Evolutionary conservation across 2,113 vertebrate species (phyloP).

Genomic region (Glareola pratincola): DNA sequence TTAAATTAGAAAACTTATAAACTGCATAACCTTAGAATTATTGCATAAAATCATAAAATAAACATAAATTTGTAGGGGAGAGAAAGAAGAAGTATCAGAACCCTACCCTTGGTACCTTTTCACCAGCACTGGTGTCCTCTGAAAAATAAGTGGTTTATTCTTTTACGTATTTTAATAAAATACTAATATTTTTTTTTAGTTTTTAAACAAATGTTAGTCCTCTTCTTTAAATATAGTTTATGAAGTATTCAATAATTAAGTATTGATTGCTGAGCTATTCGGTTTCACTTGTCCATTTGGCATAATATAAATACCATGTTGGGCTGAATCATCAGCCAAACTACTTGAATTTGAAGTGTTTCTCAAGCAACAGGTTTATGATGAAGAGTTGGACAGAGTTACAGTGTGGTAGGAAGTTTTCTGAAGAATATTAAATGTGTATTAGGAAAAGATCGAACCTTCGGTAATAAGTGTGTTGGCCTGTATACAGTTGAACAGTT

Average conservation of each 20-base stretch:
- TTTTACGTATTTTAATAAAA: background rate
- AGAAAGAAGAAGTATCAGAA: background rate
- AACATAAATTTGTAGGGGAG: background rate
- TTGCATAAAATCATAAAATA: background rate
- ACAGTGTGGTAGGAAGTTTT: background rate
- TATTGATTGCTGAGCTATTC: background rate
- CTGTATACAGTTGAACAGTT: background rate
- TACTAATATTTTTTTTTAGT: background rate
- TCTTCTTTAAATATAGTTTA: background rate
- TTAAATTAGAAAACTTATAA: background rate
- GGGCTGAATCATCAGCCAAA: background rate
- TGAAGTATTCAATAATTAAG: background rate
- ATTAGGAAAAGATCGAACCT: background rate
- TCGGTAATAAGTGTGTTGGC: background rate
- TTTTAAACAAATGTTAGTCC: background rate
- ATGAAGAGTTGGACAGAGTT: background rate
- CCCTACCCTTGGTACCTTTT: background rate
- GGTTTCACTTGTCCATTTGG: background rate
- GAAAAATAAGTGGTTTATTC: background rate
- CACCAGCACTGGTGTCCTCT: background rate
- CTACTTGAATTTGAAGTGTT: background rate
- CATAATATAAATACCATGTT: background rate
- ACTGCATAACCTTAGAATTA: background rate
- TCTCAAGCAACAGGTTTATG: background rate
- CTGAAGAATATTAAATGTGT: background rate